A percentile compares a stretch with the other conserved stretches of the same genome.
These are phyloP conservation scores for Pteropus alecto DNA, from an alignment of 2,113 vertebrate genomes.

Conservation along the genomic window DNA sequence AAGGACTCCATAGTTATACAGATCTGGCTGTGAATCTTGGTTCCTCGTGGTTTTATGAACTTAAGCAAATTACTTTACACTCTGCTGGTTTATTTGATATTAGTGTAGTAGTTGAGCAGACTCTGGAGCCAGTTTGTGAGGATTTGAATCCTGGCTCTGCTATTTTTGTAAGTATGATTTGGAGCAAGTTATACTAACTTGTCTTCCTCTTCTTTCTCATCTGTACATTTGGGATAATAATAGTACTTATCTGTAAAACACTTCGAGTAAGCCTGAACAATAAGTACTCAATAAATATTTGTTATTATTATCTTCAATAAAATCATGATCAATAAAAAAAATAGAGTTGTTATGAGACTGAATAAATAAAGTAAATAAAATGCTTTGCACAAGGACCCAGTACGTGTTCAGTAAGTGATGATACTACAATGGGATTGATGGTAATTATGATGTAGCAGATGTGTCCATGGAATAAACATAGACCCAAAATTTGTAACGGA, in stretches of 20 bases:
- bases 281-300: background rate
- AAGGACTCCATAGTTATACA: background rate
- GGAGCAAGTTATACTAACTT: slow-evolving; percentile 6
- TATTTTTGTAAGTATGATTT: background rate
- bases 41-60: background rate
- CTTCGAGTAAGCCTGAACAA: background rate
- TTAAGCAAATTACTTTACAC: slow-evolving; percentile 23
- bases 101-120: background rate
- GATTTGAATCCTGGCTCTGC: background rate
- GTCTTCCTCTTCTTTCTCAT: background rate
- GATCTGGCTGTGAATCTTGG: background rate
- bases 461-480: background rate
- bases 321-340: background rate
- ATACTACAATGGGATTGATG: background rate
- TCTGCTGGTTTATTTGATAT: background rate
- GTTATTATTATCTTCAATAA: background rate
- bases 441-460: background rate
- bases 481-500: background rate
- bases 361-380: slow-evolving; percentile 37
- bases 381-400: background rate
- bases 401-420: background rate
- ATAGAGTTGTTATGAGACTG: background rate
- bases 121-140: background rate
- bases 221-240: background rate
- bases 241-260: background rate